Evolutionary conservation across 2,888 invertebrate genomes (phyloP).

Genomic region (Pegoplata infirma): DNA sequence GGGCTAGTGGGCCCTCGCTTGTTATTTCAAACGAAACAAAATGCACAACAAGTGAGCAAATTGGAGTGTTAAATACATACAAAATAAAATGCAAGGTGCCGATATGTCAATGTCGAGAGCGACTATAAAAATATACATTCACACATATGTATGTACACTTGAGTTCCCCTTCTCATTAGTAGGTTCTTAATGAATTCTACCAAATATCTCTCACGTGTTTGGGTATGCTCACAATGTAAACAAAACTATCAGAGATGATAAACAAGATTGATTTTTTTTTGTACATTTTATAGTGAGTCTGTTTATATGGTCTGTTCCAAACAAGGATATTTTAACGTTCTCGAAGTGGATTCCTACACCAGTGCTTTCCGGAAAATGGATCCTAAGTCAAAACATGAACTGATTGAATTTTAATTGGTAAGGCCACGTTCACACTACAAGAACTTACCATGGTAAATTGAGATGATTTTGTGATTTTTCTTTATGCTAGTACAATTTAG

Average conservation of each 20-base stretch:
- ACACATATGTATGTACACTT: slow-evolving; percentile 17
- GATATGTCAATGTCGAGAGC: slow-evolving; percentile 52
- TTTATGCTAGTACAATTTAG: too few relatives aligned
- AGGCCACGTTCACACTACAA: too few relatives aligned
- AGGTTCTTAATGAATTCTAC: slow-evolving; percentile 31
- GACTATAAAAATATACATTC: slow-evolving; percentile 8
- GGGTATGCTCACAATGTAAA: slow-evolving; percentile 39
- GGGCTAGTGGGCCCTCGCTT: not conserved
- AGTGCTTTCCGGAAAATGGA: too few relatives aligned
- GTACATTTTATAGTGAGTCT: too few relatives aligned
- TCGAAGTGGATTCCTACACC: too few relatives aligned
- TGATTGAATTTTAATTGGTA: too few relatives aligned
- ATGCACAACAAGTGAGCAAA: slow-evolving; percentile 34
- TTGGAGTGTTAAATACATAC: not conserved
- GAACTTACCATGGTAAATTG: too few relatives aligned
- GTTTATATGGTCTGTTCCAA: too few relatives aligned
- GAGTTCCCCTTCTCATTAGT: slow-evolving; percentile 10
- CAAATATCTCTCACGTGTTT: slow-evolving; percentile 45
- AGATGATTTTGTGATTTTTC: too few relatives aligned
- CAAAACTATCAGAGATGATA: slow-evolving; percentile 23
- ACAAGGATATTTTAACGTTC: too few relatives aligned
- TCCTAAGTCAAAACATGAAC: too few relatives aligned
- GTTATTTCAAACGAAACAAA: slow-evolving; percentile 16
- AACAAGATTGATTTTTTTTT: not conserved
- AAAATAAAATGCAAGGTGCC: slow-evolving; percentile 46